Evolutionary conservation across 92 coral and sea anemone genomes (phyloP).

Genomic region (Paramuricea clavata): DNA sequence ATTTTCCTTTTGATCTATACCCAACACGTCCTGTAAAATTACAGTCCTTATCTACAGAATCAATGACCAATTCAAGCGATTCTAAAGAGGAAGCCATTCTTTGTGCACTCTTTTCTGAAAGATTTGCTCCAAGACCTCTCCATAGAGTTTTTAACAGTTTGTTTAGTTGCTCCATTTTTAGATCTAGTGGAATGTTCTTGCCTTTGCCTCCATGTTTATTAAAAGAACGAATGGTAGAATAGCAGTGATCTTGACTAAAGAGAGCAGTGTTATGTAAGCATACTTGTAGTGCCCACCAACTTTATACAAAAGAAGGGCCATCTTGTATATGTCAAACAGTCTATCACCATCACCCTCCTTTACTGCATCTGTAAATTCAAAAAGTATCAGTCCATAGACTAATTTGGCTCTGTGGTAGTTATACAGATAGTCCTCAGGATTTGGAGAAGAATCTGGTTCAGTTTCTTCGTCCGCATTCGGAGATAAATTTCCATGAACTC

Average conservation of each 20-base stretch:
- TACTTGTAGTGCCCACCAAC: slow-evolving; percentile 15
- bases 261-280: slow-evolving; percentile 32
- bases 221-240: slow-evolving; percentile 62
- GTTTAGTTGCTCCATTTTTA: slow-evolving; percentile 41
- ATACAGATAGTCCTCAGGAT: slow-evolving; percentile 13
- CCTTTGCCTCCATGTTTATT: slow-evolving; percentile 72
- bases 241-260: slow-evolving; percentile 43
- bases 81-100: slow-evolving; percentile 53
- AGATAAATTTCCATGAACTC: background rate
- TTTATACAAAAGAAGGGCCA: slow-evolving; percentile 66
- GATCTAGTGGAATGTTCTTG: slow-evolving; percentile 60
- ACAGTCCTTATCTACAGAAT: slow-evolving; percentile 38
- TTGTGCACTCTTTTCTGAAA: slow-evolving; percentile 46
- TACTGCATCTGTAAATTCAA: slow-evolving; percentile 1
- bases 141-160: slow-evolving; percentile 57
- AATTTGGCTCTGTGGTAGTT: slow-evolving; percentile 31
- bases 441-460: background rate
- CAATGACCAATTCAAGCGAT: slow-evolving; percentile 45
- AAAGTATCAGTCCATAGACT: background rate
- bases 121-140: slow-evolving; percentile 61
- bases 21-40: background rate
- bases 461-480: background rate
- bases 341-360: slow-evolving; percentile 58
- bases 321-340: slow-evolving; percentile 55
- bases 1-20: slow-evolving; percentile 3